A percentile compares a stretch with the other conserved stretches of the same genome.
Conservation (phyloP, 2,888 invertebrate species). For the Agonopterix arenella region DNA sequence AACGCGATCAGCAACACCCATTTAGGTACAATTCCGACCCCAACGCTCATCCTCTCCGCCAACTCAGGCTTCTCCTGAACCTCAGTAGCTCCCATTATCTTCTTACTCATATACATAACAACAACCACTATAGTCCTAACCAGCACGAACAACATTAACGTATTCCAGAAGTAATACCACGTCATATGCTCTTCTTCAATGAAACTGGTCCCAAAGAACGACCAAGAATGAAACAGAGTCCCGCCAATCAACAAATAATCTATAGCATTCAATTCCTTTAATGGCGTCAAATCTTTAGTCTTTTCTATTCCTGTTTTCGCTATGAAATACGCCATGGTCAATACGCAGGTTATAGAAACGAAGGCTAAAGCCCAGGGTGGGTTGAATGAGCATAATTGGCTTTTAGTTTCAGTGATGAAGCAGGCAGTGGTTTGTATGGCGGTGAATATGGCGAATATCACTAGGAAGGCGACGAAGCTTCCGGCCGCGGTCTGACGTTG, state of each 20-base stretch:
- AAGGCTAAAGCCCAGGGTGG: conserved; percentile 41
- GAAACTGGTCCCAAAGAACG: conserved; percentile 88
- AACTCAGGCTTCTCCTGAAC: conserved; percentile 62
- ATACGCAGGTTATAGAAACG: conserved; percentile 22
- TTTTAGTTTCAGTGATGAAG: conserved; percentile 61
- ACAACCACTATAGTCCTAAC: conserved; percentile 49
- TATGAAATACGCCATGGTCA: conserved; percentile 47
- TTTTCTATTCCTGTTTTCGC: conserved; percentile 51
- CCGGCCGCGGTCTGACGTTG: conserved; percentile 29
- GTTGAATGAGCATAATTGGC: conserved; percentile 51
- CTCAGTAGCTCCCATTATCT: conserved; percentile 48
- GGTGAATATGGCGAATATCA: conserved; percentile 32
- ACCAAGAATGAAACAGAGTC: conserved; percentile 65
- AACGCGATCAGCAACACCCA: conserved; percentile 65
- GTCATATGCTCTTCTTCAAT: conserved; percentile 98
- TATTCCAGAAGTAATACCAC: conserved; percentile 90
- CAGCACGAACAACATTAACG: conserved; percentile 64
- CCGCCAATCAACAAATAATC: conserved; percentile 55
- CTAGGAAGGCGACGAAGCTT: conserved; percentile 41
- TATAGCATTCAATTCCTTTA: conserved; percentile 50
- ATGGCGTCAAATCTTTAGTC: conserved; percentile 36
- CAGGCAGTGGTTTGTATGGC: conserved; percentile 40
- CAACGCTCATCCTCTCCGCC: conserved; percentile 38
- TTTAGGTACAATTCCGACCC: conserved; percentile 50
- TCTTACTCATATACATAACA: conserved; percentile 51